These are phyloP conservation scores for Paelopatides confundens DNA, from an alignment of 53 echinoderm and acorn worm genomes.

Conservation along the genomic window DNA sequence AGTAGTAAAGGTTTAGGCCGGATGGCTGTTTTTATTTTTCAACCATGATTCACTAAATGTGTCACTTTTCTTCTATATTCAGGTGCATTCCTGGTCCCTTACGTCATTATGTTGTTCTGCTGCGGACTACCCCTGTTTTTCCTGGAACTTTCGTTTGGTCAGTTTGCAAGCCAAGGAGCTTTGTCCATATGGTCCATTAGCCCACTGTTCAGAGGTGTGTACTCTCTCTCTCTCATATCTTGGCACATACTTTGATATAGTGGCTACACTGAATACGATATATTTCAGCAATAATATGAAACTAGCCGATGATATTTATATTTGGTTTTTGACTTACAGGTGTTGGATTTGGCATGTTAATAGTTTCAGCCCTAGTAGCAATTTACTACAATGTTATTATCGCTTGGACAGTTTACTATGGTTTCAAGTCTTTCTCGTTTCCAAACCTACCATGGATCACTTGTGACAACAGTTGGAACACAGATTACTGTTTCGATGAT, in stretches of 20 bases:
- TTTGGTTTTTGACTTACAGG: slow-evolving; percentile 52
- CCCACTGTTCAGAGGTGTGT: slow-evolving; percentile 88
- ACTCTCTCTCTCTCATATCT: neutral
- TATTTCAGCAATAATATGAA: no score
- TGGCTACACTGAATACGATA: no score
- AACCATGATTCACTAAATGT: no score
- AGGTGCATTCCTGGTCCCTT: slow-evolving; percentile 94
- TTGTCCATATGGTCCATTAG: slow-evolving; percentile 82
- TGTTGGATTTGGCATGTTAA: slow-evolving; percentile 93
- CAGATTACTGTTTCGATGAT: slow-evolving; percentile 73
- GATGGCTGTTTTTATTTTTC: no score
- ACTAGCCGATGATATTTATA: no score
- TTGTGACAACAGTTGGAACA: slow-evolving; percentile 90
- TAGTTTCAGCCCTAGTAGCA: slow-evolving; percentile 73
- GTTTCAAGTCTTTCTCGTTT: slow-evolving; percentile 62
- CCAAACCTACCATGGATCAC: slow-evolving; percentile 76
- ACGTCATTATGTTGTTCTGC: slow-evolving; percentile 80
- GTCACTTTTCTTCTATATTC: neutral
- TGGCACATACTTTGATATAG: no score
- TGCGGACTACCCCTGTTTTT: slow-evolving; percentile 93
- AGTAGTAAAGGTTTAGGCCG: no score
- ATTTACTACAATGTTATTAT: slow-evolving; percentile 98
- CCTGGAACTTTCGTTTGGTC: slow-evolving; percentile 92
- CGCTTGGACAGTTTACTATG: slow-evolving; percentile 89
- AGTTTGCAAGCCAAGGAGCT: slow-evolving; percentile 93